A percentile compares a stretch with the other conserved stretches of the same genome.
These are phyloP conservation scores for Ctenodactylus gundi DNA, from an alignment of 2,113 vertebrate genomes.

Conservation along the genomic window DNA sequence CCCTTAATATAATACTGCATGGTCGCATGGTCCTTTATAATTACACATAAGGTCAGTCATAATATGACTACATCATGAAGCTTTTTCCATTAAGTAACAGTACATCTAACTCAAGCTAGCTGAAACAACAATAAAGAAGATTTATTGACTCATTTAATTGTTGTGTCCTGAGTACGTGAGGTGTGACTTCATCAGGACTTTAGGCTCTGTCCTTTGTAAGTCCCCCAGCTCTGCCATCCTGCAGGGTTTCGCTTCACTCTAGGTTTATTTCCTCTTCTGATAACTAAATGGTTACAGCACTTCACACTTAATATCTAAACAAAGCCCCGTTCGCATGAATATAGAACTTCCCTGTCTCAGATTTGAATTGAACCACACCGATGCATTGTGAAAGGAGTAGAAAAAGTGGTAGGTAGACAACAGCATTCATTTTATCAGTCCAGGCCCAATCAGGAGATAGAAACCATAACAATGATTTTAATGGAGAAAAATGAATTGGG, in stretches of 20 bases:
- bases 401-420: background rate
- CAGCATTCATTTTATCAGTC: background rate
- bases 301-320: background rate
- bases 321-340: background rate
- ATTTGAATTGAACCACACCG: background rate
- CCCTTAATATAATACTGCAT: background rate
- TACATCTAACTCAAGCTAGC: slow-evolving; percentile 45
- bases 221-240: background rate
- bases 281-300: background rate
- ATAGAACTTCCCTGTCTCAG: background rate
- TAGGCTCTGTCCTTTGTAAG: slow-evolving; percentile 26
- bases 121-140: slow-evolving; percentile 57
- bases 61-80: slow-evolving; percentile 21
- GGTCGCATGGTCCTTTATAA: slow-evolving; percentile 15
- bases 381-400: background rate
- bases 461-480: background rate
- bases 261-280: background rate
- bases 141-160: slow-evolving; percentile 48
- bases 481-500: background rate
- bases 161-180: slow-evolving; percentile 35
- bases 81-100: slow-evolving; percentile 36
- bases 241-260: background rate
- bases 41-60: slow-evolving; percentile 30
- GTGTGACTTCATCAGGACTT: slow-evolving; percentile 18
- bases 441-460: background rate